Evolutionary conservation across 2,113 vertebrate genomes (phyloP).

Genomic region (mouse (Mus musculus)): DNA sequence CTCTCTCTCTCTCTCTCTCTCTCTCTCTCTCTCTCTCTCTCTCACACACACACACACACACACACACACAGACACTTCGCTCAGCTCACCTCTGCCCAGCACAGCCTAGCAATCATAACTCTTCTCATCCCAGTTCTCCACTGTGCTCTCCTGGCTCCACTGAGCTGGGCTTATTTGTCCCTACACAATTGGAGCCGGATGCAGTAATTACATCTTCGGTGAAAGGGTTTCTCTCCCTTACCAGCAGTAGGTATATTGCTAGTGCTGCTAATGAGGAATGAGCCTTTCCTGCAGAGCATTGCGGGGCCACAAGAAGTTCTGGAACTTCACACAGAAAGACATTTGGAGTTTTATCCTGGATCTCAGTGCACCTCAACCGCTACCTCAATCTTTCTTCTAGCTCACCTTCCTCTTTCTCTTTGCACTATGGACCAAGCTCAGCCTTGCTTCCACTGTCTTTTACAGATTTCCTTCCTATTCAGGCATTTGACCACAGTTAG

Average conservation of each 20-base stretch:
- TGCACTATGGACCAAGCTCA: neutral
- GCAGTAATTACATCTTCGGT: conserved; percentile 61
- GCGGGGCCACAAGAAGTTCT: neutral
- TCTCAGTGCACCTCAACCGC: no score
- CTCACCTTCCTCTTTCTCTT: neutral
- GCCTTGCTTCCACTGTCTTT: neutral
- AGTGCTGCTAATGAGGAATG: neutral
- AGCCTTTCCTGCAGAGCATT: neutral
- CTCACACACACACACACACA: neutral
- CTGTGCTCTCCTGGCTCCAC: neutral
- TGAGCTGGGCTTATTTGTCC: conserved; percentile 35
- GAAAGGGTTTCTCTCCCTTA: conserved; percentile 32
- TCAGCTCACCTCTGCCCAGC: neutral
- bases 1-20: neutral
- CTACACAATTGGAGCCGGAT: neutral
- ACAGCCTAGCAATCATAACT: neutral
- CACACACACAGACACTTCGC: neutral
- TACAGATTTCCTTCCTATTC: neutral
- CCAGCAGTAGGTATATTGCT: neutral
- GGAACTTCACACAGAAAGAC: neutral
- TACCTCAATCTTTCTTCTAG: neutral
- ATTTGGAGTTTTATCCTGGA: neutral
- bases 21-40: no score
- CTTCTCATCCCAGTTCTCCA: neutral
- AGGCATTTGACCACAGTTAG: neutral